Base-by-base conservation (phyloP, 2,888 invertebrate genomes). In the Cecidostiba fungosa region DNA sequence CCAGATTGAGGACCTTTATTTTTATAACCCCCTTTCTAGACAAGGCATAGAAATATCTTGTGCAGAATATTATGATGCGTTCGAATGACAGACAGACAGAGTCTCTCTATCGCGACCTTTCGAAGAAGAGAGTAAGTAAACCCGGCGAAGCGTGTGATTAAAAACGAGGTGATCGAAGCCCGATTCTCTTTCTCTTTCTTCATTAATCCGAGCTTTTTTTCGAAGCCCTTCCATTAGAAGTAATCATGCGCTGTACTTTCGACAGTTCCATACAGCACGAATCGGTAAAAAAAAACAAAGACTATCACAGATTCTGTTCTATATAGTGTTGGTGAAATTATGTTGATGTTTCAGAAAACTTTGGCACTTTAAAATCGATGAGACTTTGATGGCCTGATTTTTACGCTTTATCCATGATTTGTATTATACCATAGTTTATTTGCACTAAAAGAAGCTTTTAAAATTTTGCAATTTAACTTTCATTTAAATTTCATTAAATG, bases 81-180 rank as follows among this genome's bases (percentile, higher is more conserved):
- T 66, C 77, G 39, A 78, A 43, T 12, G 10, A 43, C 12, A 12
- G 43, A 12, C 43, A 43, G n/a, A 14, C 19, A 69, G 66, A 16
- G 54, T 69, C 19, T 78, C 66, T 66, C 47, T 32, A 43, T 78
- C 19, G 12, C 10, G 43, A 43, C 43, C 10, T 12, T 50, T 26
- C 39, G 23, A 43, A 47, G 54, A 50, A 26, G 29, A 43, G 43
- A 12, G 43, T 10, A 43, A 12, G 43, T 10, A n/a, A n/a, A n/a
- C n/a, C 29, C 70, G 72, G 54, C 72, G 36, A 70, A 54, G 70
- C 54, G 54, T 54, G n/a, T 72, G 79, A 80, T 80, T 80, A 80
- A 80, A 80, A 80, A 80, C 72, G 70, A 72, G 79, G 54, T 70
- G 72, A 78, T 80, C 72, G 50, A 70, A 54, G 54, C 19, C 36